Conservation (phyloP, 2,113 vertebrate genomes). For the Gadus chalcogrammus region DNA sequence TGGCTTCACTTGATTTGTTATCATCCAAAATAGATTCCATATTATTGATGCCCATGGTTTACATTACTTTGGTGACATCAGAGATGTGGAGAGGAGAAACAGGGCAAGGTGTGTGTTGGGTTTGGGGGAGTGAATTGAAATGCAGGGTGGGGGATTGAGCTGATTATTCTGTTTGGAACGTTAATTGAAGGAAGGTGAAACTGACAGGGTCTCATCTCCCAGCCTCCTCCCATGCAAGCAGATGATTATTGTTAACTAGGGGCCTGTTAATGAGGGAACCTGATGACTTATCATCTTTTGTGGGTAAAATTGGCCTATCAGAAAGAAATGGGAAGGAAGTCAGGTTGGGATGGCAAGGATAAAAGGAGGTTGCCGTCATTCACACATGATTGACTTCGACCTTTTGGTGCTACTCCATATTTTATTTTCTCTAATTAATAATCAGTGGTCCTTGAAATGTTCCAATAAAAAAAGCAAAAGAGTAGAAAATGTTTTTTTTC, state of each 20-base stretch:
- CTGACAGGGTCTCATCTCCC: conserved; percentile 70
- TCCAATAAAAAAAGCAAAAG: conserved; percentile 77
- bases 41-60: no score
- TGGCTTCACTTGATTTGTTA: no score
- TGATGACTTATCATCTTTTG: conserved; percentile 81
- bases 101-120: conserved; percentile 7
- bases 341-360: conserved; percentile 26
- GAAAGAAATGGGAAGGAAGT: conserved; percentile 7
- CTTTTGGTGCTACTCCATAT: conserved; percentile 72
- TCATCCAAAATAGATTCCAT: no score
- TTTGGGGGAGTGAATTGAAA: conserved; percentile 74
- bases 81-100: conserved; percentile 8
- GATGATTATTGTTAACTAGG: conserved; percentile 90
- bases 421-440: conserved; percentile 79
- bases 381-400: conserved; percentile 92
- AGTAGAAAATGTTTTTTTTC: conserved; percentile 18
- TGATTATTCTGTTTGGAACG: conserved; percentile 84
- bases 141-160: conserved; percentile 78
- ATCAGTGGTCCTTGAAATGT: conserved; percentile 86
- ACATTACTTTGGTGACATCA: no score
- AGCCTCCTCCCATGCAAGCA: conserved; percentile 87
- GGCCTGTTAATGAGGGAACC: conserved; percentile 83
- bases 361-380: conserved; percentile 74
- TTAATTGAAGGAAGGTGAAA: conserved; percentile 89
- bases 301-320: conserved; percentile 18